These are phyloP conservation scores for Stomatorhinus ivindoensis DNA, from an alignment of 2,113 vertebrate species.

Conservation along the genomic window DNA sequence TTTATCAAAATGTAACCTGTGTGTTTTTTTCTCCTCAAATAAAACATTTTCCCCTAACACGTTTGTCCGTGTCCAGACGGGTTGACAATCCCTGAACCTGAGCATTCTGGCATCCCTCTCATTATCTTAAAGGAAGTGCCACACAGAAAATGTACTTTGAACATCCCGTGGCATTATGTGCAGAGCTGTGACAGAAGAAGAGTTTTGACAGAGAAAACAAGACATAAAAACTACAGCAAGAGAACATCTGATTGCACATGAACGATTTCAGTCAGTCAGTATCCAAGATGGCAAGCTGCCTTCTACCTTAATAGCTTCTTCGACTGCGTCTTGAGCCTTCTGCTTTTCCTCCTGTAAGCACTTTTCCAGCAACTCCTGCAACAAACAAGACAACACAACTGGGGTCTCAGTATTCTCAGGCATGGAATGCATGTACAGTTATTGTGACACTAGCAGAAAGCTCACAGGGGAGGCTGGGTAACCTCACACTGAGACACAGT, in stretches of 20 bases:
- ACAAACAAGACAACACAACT: neutral
- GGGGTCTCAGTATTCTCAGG: neutral
- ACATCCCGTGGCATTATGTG: neutral
- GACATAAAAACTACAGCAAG: neutral
- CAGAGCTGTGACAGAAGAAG: neutral
- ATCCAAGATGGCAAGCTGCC: neutral
- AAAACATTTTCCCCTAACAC: neutral
- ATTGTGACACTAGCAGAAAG: neutral
- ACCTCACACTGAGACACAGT: neutral
- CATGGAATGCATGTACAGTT: neutral
- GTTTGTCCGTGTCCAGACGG: neutral
- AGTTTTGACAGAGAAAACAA: neutral
- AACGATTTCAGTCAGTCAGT: neutral
- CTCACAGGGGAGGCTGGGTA: neutral
- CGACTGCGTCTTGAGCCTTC: neutral
- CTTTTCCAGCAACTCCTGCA: constrained; percentile 16
- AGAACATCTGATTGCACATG: neutral
- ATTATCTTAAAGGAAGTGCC: neutral
- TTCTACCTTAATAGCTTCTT: constrained; percentile 17
- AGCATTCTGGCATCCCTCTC: neutral
- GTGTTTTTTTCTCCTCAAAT: neutral
- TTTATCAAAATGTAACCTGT: neutral
- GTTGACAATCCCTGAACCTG: neutral
- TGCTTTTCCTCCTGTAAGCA: constrained; percentile 17
- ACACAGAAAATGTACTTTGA: neutral